Conservation (phyloP, 1,140 invertebrate genomes). For the Maconellicoccus hirsutus region DNA sequence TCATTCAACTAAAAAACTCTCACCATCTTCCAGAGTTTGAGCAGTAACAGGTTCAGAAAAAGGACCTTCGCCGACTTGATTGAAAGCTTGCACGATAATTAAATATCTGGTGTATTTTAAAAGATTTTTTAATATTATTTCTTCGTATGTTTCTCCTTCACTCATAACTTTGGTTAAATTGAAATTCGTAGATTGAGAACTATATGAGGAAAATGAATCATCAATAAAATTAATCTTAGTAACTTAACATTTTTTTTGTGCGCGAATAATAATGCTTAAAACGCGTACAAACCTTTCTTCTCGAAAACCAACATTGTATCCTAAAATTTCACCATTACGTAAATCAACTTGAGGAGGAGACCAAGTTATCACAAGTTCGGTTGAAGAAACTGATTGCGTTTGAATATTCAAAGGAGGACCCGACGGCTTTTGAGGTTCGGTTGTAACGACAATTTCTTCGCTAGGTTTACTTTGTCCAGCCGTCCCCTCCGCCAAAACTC, state of each 20-base stretch:
- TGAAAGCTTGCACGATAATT: conserved; percentile 73
- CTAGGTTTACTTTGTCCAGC: conserved; percentile 60
- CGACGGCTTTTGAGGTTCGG: conserved; percentile 63
- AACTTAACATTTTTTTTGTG: background rate
- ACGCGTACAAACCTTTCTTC: conserved; percentile 32
- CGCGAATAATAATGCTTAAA: background rate
- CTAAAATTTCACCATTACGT: conserved; percentile 58
- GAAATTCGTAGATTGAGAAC: conserved; percentile 33
- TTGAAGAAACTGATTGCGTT: conserved; percentile 58
- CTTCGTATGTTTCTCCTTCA: conserved; percentile 51
- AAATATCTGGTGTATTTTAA: conserved; percentile 67
- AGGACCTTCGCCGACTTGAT: conserved; percentile 70
- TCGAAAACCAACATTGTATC: conserved; percentile 50
- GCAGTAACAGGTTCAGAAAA: conserved; percentile 57
- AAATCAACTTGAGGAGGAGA: conserved; percentile 51
- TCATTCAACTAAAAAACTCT: conserved; percentile 30
- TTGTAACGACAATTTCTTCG: conserved; percentile 51
- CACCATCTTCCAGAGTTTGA: conserved; percentile 72
- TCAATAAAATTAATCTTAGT: background rate
- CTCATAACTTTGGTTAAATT: conserved; percentile 57
- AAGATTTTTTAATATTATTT: conserved; percentile 50
- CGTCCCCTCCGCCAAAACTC: conserved; percentile 62
- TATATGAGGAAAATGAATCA: background rate
- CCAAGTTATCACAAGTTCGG: conserved; percentile 65
- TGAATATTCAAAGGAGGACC: conserved; percentile 58